A percentile compares a stretch with the other conserved stretches of the same genome.
Conservation (phyloP, 2,797 vertebrate genomes). For the Acanthiza pusilla region DNA sequence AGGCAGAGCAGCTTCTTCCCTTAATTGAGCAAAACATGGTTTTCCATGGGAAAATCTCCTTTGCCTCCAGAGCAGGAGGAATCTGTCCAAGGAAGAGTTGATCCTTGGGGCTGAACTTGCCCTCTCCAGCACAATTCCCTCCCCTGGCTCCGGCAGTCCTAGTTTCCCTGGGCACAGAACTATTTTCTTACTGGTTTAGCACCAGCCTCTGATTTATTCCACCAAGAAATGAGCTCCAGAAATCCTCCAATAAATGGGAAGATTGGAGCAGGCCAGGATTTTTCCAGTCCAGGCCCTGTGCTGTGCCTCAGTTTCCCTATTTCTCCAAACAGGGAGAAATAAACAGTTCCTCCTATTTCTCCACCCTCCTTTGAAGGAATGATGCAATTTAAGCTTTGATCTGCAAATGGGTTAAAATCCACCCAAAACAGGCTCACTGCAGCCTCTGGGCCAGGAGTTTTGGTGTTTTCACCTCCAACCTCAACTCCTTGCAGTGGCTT, state of each 20-base stretch:
- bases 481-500: background rate
- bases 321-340: background rate
- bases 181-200: background rate
- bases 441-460: background rate
- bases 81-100: background rate
- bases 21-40: background rate
- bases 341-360: background rate
- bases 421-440: background rate
- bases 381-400: background rate
- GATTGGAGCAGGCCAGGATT: background rate
- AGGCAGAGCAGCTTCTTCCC: background rate
- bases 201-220: background rate
- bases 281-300: fast-evolving
- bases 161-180: background rate
- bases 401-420: background rate
- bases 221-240: background rate
- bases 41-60: background rate
- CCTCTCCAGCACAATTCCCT: background rate
- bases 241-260: background rate
- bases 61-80: background rate
- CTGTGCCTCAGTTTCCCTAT: background rate
- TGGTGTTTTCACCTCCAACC: background rate
- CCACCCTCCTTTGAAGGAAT: background rate
- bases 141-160: background rate
- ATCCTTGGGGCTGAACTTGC: background rate